phyloP scores from a whole-genome alignment of 2,888 invertebrate species.

The Girardia tigrina region DNA sequence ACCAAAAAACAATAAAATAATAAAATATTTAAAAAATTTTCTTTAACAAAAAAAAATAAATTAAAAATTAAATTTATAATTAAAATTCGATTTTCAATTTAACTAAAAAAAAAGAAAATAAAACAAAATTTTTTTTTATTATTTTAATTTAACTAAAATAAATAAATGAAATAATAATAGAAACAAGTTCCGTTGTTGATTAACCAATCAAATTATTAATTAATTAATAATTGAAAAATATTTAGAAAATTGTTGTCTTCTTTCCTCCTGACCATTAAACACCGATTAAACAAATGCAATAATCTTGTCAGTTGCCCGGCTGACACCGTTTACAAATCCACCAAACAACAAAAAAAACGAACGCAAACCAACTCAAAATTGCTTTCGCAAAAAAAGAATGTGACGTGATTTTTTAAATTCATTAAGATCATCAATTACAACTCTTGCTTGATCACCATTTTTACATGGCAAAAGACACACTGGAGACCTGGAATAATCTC shows the following conservation, averaged over 20 bases:
- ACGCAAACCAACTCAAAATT: not conserved
- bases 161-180: not conserved
- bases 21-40: no score
- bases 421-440: constrained; percentile 1
- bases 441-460: constrained; percentile 6
- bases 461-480: constrained; percentile 20
- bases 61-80: no score
- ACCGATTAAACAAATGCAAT: constrained; percentile 19
- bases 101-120: no score
- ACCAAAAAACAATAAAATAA: no score
- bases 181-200: constrained; percentile 19
- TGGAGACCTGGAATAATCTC: constrained; percentile 23
- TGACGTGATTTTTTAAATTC: not conserved
- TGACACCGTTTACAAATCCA: not conserved
- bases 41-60: no score
- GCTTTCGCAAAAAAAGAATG: not conserved
- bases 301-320: constrained; percentile 16
- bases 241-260: not conserved
- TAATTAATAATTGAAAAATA: not conserved
- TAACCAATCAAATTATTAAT: not conserved
- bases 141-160: no score
- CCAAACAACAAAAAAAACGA: not conserved
- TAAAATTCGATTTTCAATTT: no score
- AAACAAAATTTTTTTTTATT: no score
- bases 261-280: not conserved